Evolutionary conservation across 2,888 invertebrate species (phyloP), one percentile per base, ranked within the genome.

Genomic region (Melanostoma mellinum): DNA sequence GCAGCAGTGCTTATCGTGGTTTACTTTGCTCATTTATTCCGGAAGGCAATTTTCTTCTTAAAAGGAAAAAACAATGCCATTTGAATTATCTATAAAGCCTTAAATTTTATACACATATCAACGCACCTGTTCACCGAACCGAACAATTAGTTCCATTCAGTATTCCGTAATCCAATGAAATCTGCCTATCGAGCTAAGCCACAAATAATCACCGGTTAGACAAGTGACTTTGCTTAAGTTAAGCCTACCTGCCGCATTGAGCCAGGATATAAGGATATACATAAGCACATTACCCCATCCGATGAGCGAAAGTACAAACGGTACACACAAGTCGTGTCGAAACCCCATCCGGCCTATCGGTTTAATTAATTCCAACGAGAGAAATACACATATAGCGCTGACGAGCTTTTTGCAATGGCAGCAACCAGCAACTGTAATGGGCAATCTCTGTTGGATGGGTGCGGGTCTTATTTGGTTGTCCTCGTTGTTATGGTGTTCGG

Each of bases 361-460:
- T 58, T 82, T 82, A 77, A 82, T 82, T 82, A 82, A 78, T 82
- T 73, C 55, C 44, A 20, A 68, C 60, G 30, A 67, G 46, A 50
- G 63, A 68, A 63, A 36, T 38, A 58, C 58, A 38, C 33, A 38
- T 38, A 61, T 33, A 35, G 35, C 46, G 56, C 9, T 44, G 48
- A 6, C 40, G 20, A 33, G 55, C n/a, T 3, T 6, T 53, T 6
- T 42, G 35, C 36, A 38, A 6, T 5, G 9, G 3, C 5, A 44
- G 20, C 30, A 60, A 30, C 32, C 33, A 8, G 38, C 30, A 48
- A 8, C 8, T 36, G 52, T 38, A 30, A 35, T 20, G 52, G 38
- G 35, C 10, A 10, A 42, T 35, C 30, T 8, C n/a, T 46, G 3
- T 30, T 8, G 6, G 38, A 55, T 36, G 50, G 20, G 33, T 60